Conservation (phyloP, 2,888 invertebrate genomes). For the Morpho deidamia region DNA sequence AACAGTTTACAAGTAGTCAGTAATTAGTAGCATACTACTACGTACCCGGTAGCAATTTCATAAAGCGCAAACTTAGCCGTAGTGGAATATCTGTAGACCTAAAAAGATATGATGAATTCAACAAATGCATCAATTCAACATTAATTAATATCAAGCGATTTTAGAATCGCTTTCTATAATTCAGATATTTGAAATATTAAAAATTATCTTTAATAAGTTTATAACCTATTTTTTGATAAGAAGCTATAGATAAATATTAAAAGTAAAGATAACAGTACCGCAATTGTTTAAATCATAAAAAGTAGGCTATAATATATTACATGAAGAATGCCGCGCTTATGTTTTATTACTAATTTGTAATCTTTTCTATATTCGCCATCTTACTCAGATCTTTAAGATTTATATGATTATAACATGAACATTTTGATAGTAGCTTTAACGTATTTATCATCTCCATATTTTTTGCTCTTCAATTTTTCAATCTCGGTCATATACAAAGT, state of each 20-base stretch:
- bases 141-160: neutral
- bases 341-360: no score
- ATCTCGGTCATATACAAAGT: no score
- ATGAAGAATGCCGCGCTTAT: no score
- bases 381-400: no score
- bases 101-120: slow-evolving; percentile 25
- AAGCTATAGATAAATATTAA: neutral
- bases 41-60: slow-evolving; percentile 73
- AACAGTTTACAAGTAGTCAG: neutral
- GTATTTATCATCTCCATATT: no score
- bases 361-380: no score
- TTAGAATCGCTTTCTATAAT: slow-evolving; percentile 1
- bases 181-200: neutral
- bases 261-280: no score
- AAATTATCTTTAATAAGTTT: slow-evolving; percentile 14
- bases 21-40: slow-evolving; percentile 4
- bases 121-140: neutral
- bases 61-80: slow-evolving; percentile 80
- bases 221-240: slow-evolving; percentile 12
- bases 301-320: no score
- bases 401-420: no score
- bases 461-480: no score
- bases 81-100: slow-evolving; percentile 84
- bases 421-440: no score
- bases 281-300: no score